Evolutionary conservation across 2,888 invertebrate species (phyloP).

Genomic region (Drosophila pullipes): DNA sequence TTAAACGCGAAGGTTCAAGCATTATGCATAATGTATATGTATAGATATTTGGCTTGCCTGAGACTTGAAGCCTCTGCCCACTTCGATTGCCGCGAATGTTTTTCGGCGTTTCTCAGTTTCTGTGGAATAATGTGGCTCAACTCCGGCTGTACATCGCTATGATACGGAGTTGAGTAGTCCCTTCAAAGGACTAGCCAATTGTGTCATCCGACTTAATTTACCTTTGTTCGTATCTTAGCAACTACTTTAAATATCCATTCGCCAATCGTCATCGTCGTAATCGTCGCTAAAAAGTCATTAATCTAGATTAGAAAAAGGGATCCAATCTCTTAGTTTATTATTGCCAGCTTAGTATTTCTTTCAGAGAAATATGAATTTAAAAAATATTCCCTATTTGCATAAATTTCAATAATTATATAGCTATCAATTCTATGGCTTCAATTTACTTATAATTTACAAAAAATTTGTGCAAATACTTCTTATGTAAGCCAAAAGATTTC

Average conservation of each 20-base stretch:
- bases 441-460: background rate
- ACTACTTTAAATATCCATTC: background rate
- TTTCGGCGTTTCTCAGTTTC: background rate
- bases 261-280: no score
- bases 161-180: no score
- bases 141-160: background rate
- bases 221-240: background rate
- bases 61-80: no score
- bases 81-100: background rate
- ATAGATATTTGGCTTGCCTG: background rate
- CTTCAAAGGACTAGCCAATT: background rate
- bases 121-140: background rate
- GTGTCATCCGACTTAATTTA: background rate
- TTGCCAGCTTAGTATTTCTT: background rate
- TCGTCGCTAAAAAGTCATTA: background rate
- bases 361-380: background rate
- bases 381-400: background rate
- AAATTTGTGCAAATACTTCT: no score
- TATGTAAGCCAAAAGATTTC: no score
- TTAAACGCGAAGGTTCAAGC: background rate
- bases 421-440: background rate
- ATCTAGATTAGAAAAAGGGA: background rate
- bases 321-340: background rate
- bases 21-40: background rate
- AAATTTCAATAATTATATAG: background rate